Percentiles rank a stretch among this genome's conserved stretches.
Conservation (phyloP, 2,888 invertebrate species). For the Drosophila stalkeri region DNA sequence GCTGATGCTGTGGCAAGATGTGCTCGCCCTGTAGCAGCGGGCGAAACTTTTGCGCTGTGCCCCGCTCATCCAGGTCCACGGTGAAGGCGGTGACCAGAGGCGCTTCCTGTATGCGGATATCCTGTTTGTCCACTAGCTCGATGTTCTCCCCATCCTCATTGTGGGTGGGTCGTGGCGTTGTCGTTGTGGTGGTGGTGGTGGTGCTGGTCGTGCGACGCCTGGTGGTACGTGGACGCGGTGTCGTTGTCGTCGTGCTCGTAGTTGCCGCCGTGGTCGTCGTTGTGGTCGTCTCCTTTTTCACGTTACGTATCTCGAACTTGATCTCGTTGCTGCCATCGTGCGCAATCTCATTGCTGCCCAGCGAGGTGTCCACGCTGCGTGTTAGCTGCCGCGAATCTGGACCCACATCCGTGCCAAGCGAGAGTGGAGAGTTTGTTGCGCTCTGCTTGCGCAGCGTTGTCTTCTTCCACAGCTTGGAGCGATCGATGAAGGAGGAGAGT, state of each 20-base stretch:
- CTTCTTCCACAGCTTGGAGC: conserved; percentile 77
- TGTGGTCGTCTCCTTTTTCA: conserved; percentile 82
- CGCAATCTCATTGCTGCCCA: conserved; percentile 82
- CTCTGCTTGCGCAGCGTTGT: conserved; percentile 52
- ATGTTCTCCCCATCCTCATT: conserved; percentile 89
- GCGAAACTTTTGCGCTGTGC: conserved; percentile 92
- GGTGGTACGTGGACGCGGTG: conserved; percentile 77
- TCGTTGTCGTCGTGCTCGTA: conserved; percentile 84
- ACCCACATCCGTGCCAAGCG: conserved; percentile 20
- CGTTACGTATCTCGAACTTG: conserved; percentile 83
- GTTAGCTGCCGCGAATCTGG: conserved; percentile 82
- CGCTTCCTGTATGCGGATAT: conserved; percentile 92
- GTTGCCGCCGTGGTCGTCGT: conserved; percentile 53
- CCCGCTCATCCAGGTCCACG: conserved; percentile 92
- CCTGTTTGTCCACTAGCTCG: conserved; percentile 89
- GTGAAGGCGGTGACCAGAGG: conserved; percentile 94
- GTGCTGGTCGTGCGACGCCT: conserved; percentile 54
- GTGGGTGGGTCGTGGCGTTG: conserved; percentile 89
- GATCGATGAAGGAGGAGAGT: conserved; percentile 81
- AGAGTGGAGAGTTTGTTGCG: conserved; percentile 36
- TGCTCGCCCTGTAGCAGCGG: conserved; percentile 87
- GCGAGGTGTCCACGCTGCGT: conserved; percentile 82
- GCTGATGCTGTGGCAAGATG: conserved; percentile 33
- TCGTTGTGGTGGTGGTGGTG: conserved; percentile 85
- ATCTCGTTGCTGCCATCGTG: conserved; percentile 78